These are phyloP conservation scores for Sceloporus tristichus DNA, from an alignment of 2,113 vertebrate genomes.

Conservation along the genomic window DNA sequence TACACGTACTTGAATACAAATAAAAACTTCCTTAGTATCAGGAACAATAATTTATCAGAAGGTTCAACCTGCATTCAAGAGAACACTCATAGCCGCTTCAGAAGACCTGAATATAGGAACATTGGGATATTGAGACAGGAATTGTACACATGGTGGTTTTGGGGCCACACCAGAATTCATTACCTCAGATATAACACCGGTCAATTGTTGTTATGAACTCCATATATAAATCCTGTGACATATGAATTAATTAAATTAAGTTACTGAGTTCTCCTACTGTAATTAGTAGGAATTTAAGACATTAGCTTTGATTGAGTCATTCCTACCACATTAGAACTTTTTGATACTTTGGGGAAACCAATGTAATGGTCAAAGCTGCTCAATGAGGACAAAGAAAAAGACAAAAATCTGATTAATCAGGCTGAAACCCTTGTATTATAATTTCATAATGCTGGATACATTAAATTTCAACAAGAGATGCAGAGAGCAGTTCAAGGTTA, in stretches of 20 bases:
- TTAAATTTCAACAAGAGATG: neutral
- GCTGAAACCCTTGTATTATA: neutral
- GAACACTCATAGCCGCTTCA: no score
- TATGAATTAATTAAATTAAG: neutral
- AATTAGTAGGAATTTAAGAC: neutral
- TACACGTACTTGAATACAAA: no score
- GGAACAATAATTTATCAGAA: no score
- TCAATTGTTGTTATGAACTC: no score
- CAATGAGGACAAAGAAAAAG: neutral
- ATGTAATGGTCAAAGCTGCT: neutral
- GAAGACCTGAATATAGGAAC: no score
- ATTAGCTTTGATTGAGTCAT: neutral
- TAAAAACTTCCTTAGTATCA: no score
- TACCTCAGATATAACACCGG: no score
- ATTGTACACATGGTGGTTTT: no score
- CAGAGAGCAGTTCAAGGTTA: neutral
- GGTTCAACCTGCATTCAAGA: no score
- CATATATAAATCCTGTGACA: neutral
- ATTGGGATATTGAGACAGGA: no score
- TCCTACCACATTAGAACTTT: no score
- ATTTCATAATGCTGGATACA: neutral
- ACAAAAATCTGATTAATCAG: neutral
- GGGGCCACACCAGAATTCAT: no score
- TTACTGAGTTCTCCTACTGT: neutral
- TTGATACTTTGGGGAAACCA: neutral